Evolutionary conservation across 2,113 vertebrate species (phyloP).

Genomic region (Tichodroma muraria): DNA sequence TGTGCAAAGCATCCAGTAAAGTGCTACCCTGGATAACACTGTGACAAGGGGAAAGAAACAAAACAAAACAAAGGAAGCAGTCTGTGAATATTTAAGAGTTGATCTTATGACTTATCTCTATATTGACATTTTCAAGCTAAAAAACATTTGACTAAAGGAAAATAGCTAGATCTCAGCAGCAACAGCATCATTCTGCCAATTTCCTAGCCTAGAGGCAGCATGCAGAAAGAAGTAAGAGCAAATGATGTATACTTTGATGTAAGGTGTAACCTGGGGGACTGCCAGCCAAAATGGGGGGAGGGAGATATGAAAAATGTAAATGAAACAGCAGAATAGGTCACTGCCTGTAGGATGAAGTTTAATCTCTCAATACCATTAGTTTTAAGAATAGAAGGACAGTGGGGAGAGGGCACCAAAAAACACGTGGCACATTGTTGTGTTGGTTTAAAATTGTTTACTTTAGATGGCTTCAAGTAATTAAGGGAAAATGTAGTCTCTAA

Average conservation of each 20-base stretch:
- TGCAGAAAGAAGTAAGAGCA: slow-evolving; percentile 43
- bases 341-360: slow-evolving; percentile 45
- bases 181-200: slow-evolving; percentile 44
- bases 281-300: slow-evolving; percentile 1
- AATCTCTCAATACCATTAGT: slow-evolving; percentile 36
- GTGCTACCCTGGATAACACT: slow-evolving; percentile 4
- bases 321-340: background rate
- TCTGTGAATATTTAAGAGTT: slow-evolving; percentile 72
- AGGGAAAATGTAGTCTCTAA: slow-evolving; percentile 24
- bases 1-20: slow-evolving; percentile 48
- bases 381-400: slow-evolving; percentile 6
- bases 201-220: slow-evolving; percentile 54
- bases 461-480: slow-evolving; percentile 3
- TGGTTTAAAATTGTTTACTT: slow-evolving; percentile 38
- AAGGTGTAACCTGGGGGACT: slow-evolving; percentile 39
- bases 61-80: slow-evolving; percentile 36
- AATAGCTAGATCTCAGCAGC: slow-evolving; percentile 41
- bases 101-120: slow-evolving; percentile 70
- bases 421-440: background rate
- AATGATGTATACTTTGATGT: slow-evolving; percentile 56
- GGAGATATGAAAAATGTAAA: slow-evolving; percentile 37
- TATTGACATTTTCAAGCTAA: slow-evolving; percentile 72
- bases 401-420: background rate
- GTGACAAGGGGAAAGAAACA: background rate
- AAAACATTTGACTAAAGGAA: slow-evolving; percentile 72